Percentiles rank a stretch among this genome's conserved stretches.
These are phyloP conservation scores for Clavelina lepadiformis DNA, from an alignment of 23 tunicate genomes.

Conservation along the genomic window DNA sequence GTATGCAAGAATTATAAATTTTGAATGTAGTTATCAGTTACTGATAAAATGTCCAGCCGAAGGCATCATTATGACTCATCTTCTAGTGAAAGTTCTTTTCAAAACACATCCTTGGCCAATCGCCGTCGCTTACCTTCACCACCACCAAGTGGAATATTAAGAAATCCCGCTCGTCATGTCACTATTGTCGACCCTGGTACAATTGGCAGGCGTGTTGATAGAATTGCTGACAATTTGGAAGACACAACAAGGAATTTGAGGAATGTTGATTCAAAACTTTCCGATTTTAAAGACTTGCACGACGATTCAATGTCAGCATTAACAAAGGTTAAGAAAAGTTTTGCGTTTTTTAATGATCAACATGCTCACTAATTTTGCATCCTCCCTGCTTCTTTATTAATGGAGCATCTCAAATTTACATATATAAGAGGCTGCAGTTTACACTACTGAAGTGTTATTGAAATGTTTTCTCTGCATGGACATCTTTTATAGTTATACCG, in stretches of 20 bases:
- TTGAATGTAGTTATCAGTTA: no score
- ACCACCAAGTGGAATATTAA: slow-evolving; percentile 65
- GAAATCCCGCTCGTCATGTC: slow-evolving; percentile 66
- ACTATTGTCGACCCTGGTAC: slow-evolving; percentile 75
- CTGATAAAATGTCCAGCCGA: slow-evolving; percentile 61
- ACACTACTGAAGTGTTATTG: not conserved
- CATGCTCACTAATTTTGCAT: not conserved
- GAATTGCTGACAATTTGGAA: slow-evolving; percentile 81
- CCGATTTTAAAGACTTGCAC: slow-evolving; percentile 63
- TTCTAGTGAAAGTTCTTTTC: slow-evolving; percentile 63
- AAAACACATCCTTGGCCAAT: slow-evolving; percentile 16
- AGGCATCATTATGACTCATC: slow-evolving; percentile 47
- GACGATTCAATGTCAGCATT: slow-evolving; percentile 93
- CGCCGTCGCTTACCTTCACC: slow-evolving; percentile 76
- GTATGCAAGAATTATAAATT: no score
- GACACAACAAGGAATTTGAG: slow-evolving; percentile 71
- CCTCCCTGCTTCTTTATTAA: not conserved
- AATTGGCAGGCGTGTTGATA: slow-evolving; percentile 59
- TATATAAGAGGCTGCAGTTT: not conserved
- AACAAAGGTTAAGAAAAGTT: slow-evolving; percentile 60
- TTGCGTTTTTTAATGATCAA: not conserved
- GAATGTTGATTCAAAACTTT: slow-evolving; percentile 53
- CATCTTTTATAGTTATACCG: not conserved
- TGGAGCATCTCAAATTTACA: not conserved
- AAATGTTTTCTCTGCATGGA: not conserved